phyloP scores from a whole-genome alignment of 1,140 invertebrate species.

The Drosophila albomicans region DNA sequence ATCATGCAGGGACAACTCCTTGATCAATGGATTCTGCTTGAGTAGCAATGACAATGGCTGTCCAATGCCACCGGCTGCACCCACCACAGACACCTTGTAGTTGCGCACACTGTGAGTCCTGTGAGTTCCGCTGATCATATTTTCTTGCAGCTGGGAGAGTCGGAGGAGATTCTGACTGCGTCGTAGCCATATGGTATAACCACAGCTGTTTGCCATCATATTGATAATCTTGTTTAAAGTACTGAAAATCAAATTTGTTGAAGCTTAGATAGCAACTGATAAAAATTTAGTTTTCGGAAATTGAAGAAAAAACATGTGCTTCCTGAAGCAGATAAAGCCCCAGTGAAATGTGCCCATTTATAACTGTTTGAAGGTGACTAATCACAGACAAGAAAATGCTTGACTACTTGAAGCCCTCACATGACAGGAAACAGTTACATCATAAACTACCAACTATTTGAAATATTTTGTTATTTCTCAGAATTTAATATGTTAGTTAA shows the following conservation, averaged over 20 bases:
- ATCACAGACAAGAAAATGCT: neutral
- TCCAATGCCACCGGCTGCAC: slow-evolving; percentile 94
- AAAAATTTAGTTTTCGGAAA: neutral
- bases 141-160: neutral
- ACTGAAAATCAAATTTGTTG: neutral
- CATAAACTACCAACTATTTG: neutral
- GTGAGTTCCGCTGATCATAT: neutral
- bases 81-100: slow-evolving; percentile 91
- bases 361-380: neutral
- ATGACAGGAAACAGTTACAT: neutral
- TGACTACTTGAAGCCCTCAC: neutral
- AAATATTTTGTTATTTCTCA: too few relatives aligned
- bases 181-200: neutral
- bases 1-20: slow-evolving; percentile 91
- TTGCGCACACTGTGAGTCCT: slow-evolving; percentile 16
- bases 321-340: too few relatives aligned
- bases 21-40: slow-evolving; percentile 90
- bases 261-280: neutral
- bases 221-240: neutral
- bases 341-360: too few relatives aligned
- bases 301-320: neutral
- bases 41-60: slow-evolving; percentile 88
- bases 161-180: neutral
- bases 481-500: too few relatives aligned
- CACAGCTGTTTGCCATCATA: neutral